Evolutionary conservation across 2,113 vertebrate genomes (phyloP).

Genomic region (Mola mola): DNA sequence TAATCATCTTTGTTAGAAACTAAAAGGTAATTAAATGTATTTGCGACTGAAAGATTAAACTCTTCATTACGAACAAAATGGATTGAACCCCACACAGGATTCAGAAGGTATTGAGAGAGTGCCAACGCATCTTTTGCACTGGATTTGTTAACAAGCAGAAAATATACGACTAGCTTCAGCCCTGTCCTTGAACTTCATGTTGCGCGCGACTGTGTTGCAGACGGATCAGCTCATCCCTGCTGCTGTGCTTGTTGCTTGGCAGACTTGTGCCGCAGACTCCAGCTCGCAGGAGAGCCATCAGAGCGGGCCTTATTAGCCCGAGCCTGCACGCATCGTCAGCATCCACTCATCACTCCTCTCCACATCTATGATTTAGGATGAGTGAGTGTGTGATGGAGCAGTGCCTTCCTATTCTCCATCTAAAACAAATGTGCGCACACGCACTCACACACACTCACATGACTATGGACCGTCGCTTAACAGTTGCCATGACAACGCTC

Average conservation of each 20-base stretch:
- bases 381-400: conserved; percentile 28
- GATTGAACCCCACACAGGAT: too few species aligned
- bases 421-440: conserved; percentile 43
- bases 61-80: too few species aligned
- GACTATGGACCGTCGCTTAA: conserved; percentile 59
- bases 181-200: neutral
- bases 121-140: too few species aligned
- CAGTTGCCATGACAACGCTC: conserved; percentile 81
- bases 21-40: too few species aligned
- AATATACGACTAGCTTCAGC: too few species aligned
- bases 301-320: conserved; percentile 44
- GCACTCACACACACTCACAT: conserved; percentile 20
- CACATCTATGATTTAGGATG: conserved; percentile 34
- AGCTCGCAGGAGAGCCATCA: conserved; percentile 7
- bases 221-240: conserved; percentile 16
- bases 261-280: conserved; percentile 20
- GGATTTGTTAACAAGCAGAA: too few species aligned
- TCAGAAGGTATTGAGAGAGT: too few species aligned
- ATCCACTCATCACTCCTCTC: conserved; percentile 16
- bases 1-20: too few species aligned
- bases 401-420: conserved; percentile 28
- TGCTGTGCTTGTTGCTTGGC: conserved; percentile 26
- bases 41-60: too few species aligned
- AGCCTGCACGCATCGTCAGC: conserved; percentile 3
- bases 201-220: neutral